Conservation (phyloP, 30 jellyfish, hydroid and myxozoan genomes). For the Nemopilema nomurai region DNA sequence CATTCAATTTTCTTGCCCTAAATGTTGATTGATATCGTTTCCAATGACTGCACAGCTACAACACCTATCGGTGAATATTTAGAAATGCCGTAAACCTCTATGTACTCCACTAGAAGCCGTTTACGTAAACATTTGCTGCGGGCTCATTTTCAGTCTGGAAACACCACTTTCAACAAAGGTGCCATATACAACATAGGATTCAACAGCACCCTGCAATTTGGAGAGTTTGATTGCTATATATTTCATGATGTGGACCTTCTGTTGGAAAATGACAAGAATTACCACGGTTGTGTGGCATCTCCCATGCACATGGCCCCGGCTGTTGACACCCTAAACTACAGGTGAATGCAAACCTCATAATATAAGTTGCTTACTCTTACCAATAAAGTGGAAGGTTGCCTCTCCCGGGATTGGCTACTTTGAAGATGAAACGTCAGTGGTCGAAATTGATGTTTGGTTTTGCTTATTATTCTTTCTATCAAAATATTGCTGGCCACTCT, state of each 20-base stretch:
- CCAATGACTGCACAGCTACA: too few relatives aligned
- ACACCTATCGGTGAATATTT: too few relatives aligned
- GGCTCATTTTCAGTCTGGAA: constrained; percentile 27
- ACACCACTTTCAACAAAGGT: constrained; percentile 45
- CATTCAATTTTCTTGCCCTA: too few relatives aligned
- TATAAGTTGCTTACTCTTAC: too few relatives aligned
- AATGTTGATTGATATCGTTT: too few relatives aligned
- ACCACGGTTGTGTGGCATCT: constrained; percentile 49
- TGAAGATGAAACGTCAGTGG: constrained; percentile 70
- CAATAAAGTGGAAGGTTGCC: too few relatives aligned
- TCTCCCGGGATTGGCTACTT: constrained; percentile 83
- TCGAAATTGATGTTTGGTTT: constrained; percentile 70
- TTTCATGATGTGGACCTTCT: constrained; percentile 51
- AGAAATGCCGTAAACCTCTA: too few relatives aligned
- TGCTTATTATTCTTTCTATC: too few relatives aligned
- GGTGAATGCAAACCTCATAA: too few relatives aligned
- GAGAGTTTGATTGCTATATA: constrained; percentile 14
- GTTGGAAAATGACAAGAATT: constrained; percentile 44
- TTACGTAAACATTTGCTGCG: too few relatives aligned
- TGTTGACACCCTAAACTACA: constrained; percentile 26
- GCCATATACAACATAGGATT: constrained; percentile 47
- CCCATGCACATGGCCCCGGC: constrained; percentile 43
- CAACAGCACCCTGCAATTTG: constrained; percentile 9
- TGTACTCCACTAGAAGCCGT: too few relatives aligned
- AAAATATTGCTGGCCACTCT: too few relatives aligned